A percentile compares a stretch with the other conserved stretches of the same genome.
These are phyloP conservation scores for Dysdera silvatica DNA, from an alignment of 1,140 invertebrate species.

Conservation along the genomic window DNA sequence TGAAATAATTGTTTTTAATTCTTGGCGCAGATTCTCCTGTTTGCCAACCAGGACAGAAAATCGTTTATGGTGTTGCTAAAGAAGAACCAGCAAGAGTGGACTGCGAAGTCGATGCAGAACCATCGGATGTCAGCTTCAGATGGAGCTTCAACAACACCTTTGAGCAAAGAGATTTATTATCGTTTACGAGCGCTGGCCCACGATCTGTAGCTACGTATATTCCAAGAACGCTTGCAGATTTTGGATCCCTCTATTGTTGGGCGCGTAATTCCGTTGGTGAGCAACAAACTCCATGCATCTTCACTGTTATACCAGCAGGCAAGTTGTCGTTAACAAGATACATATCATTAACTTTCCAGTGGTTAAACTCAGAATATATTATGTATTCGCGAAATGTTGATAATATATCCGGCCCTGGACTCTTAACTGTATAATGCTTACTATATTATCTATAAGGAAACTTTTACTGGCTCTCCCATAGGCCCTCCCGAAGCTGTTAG, in stretches of 20 bases:
- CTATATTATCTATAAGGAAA: too few relatives aligned
- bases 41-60: conserved; percentile 62
- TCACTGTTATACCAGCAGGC: conserved; percentile 37
- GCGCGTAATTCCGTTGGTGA: conserved; percentile 38
- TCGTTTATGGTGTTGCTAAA: conserved; percentile 69
- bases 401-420: too few relatives aligned
- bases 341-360: too few relatives aligned
- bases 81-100: conserved; percentile 65
- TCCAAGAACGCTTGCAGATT: conserved; percentile 31
- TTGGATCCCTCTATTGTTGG: conserved; percentile 36
- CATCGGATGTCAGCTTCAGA: conserved; percentile 54
- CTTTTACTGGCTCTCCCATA: too few relatives aligned
- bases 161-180: conserved; percentile 27
- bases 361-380: too few relatives aligned
- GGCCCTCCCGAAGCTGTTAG: conserved; percentile 37
- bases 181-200: conserved; percentile 25
- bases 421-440: too few relatives aligned
- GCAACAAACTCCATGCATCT: conserved; percentile 37
- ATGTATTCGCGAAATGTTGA: too few relatives aligned
- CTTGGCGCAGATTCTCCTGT: conserved; percentile 77
- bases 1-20: too few relatives aligned
- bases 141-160: conserved; percentile 35
- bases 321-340: too few relatives aligned
- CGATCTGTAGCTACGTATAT: conserved; percentile 32
- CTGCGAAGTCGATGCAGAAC: conserved; percentile 83